Evolutionary conservation across 2,888 invertebrate genomes (phyloP), one percentile per base, ranked within the genome.

Genomic region (Cryptophagus acutangulus): DNA sequence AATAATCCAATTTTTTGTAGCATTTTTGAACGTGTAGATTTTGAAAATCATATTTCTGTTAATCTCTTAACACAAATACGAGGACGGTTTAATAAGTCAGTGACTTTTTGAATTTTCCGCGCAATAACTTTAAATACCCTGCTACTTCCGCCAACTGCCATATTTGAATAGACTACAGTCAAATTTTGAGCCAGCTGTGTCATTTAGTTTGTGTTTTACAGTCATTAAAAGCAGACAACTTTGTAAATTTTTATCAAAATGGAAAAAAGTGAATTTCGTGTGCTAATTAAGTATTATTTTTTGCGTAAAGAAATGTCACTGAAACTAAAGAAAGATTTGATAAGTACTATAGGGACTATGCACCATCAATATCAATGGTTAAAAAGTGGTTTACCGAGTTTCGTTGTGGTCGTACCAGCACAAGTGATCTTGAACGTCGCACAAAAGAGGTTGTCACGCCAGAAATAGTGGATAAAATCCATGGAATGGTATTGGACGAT

Each of bases 401-500:
- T 44, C 43, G 44, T 41, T 47, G 46, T 51, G 38, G 30, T 24
- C 20, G 17, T 15, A 38, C 17, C 28, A 20, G 16, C 1, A 29
- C 35, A 12, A 25, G 34, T 34, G 40, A 43, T 30, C 40, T 40
- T 18, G 31, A 43, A 42, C 40, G 35, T 42, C 28, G 17, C 14
- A 33, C 38, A 39, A 45, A 45, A 41, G 42, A 43, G 44, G 41
- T 37, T 48, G 48, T 48, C 18, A 49, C 43, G 33, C 37, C 41
- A 35, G 48, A 52, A 43, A 47, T 40, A 34, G 39, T 18, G 17
- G 42, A 31, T 33, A 40, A 45, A 36, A 36, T 45, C 33, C 41
- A 45, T 40, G 16, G 42, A 36, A 45, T 45, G 31, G 42, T 50
- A 35, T 30, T 46, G 35, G 43, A 41, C 31, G 41, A 46, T 37